Percentiles rank a stretch among this genome's conserved stretches.
Conservation (phyloP, 2,888 invertebrate species). For the Busseola fusca region DNA sequence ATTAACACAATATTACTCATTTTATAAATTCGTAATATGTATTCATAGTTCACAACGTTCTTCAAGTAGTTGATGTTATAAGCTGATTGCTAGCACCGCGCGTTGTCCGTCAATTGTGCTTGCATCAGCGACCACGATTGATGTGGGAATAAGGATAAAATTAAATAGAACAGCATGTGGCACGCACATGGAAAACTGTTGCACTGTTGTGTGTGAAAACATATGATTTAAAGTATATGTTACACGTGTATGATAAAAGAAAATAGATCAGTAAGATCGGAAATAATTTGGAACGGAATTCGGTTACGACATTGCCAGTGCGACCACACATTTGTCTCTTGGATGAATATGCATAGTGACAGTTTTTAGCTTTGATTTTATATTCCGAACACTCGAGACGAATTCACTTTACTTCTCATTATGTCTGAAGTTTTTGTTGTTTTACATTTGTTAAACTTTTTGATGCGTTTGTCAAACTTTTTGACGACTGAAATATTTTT, state of each 20-base stretch:
- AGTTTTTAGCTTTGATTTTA: constrained; percentile 25
- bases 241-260: constrained; percentile 19
- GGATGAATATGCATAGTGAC: constrained; percentile 11
- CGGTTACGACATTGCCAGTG: constrained; percentile 14
- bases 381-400: neutral
- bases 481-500: constrained; percentile 7
- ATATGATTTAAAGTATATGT: neutral
- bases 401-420: constrained; percentile 12
- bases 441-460: constrained; percentile 3
- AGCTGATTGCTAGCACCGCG: constrained; percentile 32
- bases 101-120: constrained; percentile 42
- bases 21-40: neutral
- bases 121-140: constrained; percentile 45
- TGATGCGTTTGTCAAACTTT: neutral
- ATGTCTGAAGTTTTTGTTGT: constrained; percentile 5
- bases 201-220: neutral
- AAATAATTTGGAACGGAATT: constrained; percentile 21
- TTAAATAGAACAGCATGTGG: constrained; percentile 38
- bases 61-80: constrained; percentile 21
- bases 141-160: constrained; percentile 47
- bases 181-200: constrained; percentile 13
- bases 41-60: constrained; percentile 1
- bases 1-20: neutral
- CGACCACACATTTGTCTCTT: constrained; percentile 9
- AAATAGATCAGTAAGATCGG: neutral